These are phyloP conservation scores for Opisthograptis luteolata DNA, from an alignment of 2,888 invertebrate species.

Conservation along the genomic window DNA sequence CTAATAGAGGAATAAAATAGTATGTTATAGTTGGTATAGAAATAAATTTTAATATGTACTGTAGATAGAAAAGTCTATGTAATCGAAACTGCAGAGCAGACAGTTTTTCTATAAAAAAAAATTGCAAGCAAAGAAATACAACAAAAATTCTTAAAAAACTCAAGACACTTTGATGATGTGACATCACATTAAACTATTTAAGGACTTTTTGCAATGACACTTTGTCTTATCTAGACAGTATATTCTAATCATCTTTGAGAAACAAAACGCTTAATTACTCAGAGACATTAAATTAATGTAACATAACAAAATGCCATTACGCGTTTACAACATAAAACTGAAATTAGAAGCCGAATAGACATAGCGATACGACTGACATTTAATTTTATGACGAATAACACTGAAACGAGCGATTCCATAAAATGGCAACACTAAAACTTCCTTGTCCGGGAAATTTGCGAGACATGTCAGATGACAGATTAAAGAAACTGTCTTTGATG, in stretches of 20 bases:
- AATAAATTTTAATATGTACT: no score
- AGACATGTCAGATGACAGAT: slow-evolving; percentile 13
- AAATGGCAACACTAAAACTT: slow-evolving; percentile 27
- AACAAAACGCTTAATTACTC: slow-evolving; percentile 23
- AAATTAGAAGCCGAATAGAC: slow-evolving; percentile 36
- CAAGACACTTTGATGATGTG: no score
- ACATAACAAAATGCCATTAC: slow-evolving; percentile 28
- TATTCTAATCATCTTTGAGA: slow-evolving; percentile 15
- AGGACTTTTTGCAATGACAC: slow-evolving; percentile 2
- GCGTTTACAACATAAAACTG: slow-evolving; percentile 34
- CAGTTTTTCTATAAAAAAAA: no score
- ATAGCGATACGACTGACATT: slow-evolving; percentile 31
- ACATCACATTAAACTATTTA: background rate
- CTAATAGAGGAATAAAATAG: no score
- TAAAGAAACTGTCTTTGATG: slow-evolving; percentile 17
- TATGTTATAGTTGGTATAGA: no score
- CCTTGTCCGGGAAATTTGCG: slow-evolving; percentile 21
- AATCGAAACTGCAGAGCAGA: no score
- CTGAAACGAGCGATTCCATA: slow-evolving; percentile 26
- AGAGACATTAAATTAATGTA: slow-evolving; percentile 23
- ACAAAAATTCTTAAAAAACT: no score
- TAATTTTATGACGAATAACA: slow-evolving; percentile 31
- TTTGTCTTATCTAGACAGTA: slow-evolving; percentile 16
- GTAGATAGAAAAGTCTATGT: no score
- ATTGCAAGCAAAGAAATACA: no score